Base-by-base conservation (phyloP, 2,113 vertebrate species). In the Siniperca chuatsi region DNA sequence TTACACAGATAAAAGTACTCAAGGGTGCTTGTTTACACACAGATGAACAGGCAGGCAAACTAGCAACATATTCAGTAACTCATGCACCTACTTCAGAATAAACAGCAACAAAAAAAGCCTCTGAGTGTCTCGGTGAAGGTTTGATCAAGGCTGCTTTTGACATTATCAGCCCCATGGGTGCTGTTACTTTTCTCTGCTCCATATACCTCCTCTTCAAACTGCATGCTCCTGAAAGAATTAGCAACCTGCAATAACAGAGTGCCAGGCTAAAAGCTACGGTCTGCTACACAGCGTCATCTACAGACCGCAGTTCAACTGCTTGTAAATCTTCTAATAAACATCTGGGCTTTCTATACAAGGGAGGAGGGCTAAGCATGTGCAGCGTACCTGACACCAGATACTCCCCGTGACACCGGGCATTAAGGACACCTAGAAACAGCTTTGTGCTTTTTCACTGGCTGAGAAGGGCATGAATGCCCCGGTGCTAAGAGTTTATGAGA, bases 241-340 rank as follows among this genome's bases (percentile, higher is more conserved):
- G 84, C 77, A 87, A 87, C 81, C 81, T 83, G 86, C 52, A 85
- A 90, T 82, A 90, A 87, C 78, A 84, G 64, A 84, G 79, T 60
- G 75, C 33, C 83, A 55, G 70, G 66, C 76, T 84, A 37, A 76
- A 80, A 71, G 81, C 79, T 54, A 75, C 0, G 64, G 70, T 86
- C 88, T 86, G 87, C 86, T 86, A 40, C 81, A 37, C 81, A 66
- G 85, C 46, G 16, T 79, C 74, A 79, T 68, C 76, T 55, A 72
- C 57, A 72, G 18, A 46, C 75, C 54, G 10, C 18, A 37, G 62
- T 33, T 73, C 73, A 60, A 60, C 86, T 70, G 79, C 88, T 65
- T 75, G 77, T 85, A 93, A 87, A 92, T 78, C 89, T 78, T 58
- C 80, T 75, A 76, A 83, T 83, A 93, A 90, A 93, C 93, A 93